These are phyloP conservation scores for Epistrophella euchroma DNA, from an alignment of 2,888 invertebrate genomes.

Conservation along the genomic window DNA sequence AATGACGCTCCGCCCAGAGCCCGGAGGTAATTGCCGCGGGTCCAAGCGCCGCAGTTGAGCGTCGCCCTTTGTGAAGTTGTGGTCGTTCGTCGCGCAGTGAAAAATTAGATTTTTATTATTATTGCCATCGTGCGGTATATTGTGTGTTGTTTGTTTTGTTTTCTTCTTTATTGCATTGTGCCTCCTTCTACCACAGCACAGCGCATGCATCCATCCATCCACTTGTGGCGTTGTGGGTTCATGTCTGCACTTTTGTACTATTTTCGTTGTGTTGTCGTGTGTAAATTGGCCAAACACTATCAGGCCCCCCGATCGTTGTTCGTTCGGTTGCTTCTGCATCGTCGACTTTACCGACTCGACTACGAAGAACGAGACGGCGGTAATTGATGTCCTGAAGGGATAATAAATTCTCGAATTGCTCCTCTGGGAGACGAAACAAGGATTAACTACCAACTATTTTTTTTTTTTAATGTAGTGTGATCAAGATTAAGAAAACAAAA, in stretches of 20 bases:
- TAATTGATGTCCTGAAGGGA: conserved; percentile 76
- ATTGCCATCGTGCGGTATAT: conserved; percentile 40
- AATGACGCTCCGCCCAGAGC: conserved; percentile 78
- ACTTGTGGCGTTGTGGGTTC: conserved; percentile 58
- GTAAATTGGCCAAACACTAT: conserved; percentile 73
- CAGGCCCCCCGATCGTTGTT: conserved; percentile 67
- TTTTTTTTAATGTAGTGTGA: conserved; percentile 14
- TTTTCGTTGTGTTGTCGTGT: conserved; percentile 71
- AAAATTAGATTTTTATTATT: conserved; percentile 48
- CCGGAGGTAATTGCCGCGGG: conserved; percentile 81
- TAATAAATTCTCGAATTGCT: conserved; percentile 74
- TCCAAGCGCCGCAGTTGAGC: conserved; percentile 72
- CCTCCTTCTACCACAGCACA: conserved; percentile 24
- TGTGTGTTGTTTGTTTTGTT: conserved; percentile 51
- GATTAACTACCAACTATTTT: conserved; percentile 63
- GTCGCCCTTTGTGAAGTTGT: conserved; percentile 73
- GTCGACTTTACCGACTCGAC: conserved; percentile 23
- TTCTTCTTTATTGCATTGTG: conserved; percentile 34
- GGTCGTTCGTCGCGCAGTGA: conserved; percentile 73
- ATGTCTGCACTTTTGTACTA: conserved; percentile 74
- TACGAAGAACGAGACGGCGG: conserved; percentile 32
- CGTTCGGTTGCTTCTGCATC: conserved; percentile 64
- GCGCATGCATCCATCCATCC: too few species aligned
- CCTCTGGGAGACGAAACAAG: conserved; percentile 71
- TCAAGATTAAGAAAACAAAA: conserved; percentile 36